A percentile compares a stretch with the other conserved stretches of the same genome.
Evolutionary conservation across 2,113 vertebrate species (phyloP).

Genomic region (Nanger granti): DNA sequence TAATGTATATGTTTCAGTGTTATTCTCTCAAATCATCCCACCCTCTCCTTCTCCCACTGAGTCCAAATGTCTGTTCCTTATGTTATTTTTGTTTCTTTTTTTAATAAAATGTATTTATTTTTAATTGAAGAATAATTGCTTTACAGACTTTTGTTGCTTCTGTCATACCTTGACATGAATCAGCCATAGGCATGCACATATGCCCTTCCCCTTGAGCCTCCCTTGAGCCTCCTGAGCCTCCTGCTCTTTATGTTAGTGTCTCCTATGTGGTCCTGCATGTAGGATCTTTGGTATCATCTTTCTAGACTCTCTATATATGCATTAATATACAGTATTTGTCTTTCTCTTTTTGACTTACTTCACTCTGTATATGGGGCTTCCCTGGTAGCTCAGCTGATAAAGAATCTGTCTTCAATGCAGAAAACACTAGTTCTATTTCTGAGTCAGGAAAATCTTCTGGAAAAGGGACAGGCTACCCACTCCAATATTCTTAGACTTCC

Average conservation of each 20-base stretch:
- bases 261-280: not conserved
- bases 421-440: not conserved
- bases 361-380: not conserved
- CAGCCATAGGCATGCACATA: not conserved
- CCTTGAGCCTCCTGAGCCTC: not conserved
- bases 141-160: not conserved
- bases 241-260: not conserved
- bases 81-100: accelerated
- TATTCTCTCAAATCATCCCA: not conserved
- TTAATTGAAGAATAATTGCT: not conserved
- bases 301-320: not conserved
- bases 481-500: not conserved
- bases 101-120: not conserved
- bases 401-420: not conserved
- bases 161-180: not conserved
- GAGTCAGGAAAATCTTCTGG: not conserved
- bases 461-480: not conserved
- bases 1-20: not conserved
- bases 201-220: not conserved
- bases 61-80: not conserved
- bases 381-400: not conserved
- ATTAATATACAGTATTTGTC: not conserved
- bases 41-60: not conserved
- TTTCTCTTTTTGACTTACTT: not conserved
- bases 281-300: not conserved